Percentiles rank a stretch among this genome's conserved stretches.
Conservation (phyloP, 2,888 invertebrate species). For the Enchytraeus crypticus region DNA sequence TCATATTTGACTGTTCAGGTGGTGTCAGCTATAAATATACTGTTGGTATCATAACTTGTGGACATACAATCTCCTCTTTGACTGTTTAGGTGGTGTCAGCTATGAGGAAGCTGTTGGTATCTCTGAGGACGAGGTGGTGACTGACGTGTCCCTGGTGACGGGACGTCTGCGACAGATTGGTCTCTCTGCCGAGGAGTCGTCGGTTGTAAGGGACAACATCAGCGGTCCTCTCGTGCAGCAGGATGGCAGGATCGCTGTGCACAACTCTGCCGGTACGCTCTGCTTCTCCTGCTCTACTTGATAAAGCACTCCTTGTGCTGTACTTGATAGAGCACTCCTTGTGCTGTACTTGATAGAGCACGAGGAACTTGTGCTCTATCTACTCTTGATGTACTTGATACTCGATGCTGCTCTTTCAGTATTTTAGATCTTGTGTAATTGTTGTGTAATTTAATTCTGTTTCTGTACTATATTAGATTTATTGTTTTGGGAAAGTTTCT, state of each 20-base stretch:
- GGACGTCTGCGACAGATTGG: constrained; percentile 59
- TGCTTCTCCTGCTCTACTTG: too few species aligned
- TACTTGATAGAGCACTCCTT: too few species aligned
- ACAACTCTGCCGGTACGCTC: constrained; percentile 9
- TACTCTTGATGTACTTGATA: too few species aligned
- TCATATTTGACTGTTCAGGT: too few species aligned
- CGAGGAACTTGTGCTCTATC: too few species aligned
- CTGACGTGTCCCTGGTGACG: constrained; percentile 43
- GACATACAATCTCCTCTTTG: too few species aligned
- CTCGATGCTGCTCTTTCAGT: too few species aligned
- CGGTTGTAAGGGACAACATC: neutral
- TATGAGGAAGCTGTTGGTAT: constrained; percentile 7
- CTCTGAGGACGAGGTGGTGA: neutral
- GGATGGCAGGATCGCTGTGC: constrained; percentile 1
- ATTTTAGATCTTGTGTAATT: too few species aligned
- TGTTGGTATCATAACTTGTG: too few species aligned
- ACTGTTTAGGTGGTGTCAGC: constrained; percentile 16
- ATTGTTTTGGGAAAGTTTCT: neutral
- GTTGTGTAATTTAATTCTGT: too few species aligned
- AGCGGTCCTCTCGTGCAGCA: constrained; percentile 1
- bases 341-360: too few species aligned
- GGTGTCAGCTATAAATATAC: constrained; percentile 14
- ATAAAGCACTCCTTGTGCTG: too few species aligned
- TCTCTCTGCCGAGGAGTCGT: constrained; percentile 18
- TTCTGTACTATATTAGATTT: neutral